These are phyloP conservation scores for Laupala kohalensis DNA, from an alignment of 1,140 invertebrate species.

Conservation along the genomic window DNA sequence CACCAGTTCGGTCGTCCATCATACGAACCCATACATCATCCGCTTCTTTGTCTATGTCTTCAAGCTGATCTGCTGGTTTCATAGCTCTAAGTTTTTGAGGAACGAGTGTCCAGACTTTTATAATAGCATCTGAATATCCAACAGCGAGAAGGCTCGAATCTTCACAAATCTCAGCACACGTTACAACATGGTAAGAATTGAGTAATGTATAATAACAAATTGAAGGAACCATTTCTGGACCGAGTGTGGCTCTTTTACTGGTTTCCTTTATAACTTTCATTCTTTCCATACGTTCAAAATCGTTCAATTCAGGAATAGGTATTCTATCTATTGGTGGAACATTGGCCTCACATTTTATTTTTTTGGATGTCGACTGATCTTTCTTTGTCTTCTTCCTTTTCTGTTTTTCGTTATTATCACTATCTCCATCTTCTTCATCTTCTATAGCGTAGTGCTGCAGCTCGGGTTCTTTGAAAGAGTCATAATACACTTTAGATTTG, in stretches of 20 bases:
- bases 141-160: conserved; percentile 85
- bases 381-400: conserved; percentile 96
- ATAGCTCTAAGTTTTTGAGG: conserved; percentile 75
- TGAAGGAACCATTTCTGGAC: conserved; percentile 76
- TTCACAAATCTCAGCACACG: conserved; percentile 80
- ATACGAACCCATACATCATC: conserved; percentile 86
- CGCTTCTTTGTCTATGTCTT: conserved; percentile 83
- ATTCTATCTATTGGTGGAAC: conserved; percentile 82
- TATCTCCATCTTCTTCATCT: conserved; percentile 57
- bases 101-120: conserved; percentile 83
- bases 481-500: conserved; percentile 87
- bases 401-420: conserved; percentile 68
- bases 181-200: conserved; percentile 60
- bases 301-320: conserved; percentile 87
- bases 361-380: conserved; percentile 83
- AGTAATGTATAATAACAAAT: conserved; percentile 94
- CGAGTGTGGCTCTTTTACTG: conserved; percentile 66
- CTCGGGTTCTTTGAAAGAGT: conserved; percentile 86
- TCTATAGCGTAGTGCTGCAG: conserved; percentile 55
- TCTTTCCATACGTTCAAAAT: conserved; percentile 85
- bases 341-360: conserved; percentile 93
- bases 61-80: conserved; percentile 73
- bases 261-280: conserved; percentile 76
- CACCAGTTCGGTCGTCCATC: conserved; percentile 85
- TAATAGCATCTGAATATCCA: conserved; percentile 77